A percentile compares a stretch with the other conserved stretches of the same genome.
Conservation (phyloP, 1,140 invertebrate genomes). For the Mizuhopecten yessoensis region DNA sequence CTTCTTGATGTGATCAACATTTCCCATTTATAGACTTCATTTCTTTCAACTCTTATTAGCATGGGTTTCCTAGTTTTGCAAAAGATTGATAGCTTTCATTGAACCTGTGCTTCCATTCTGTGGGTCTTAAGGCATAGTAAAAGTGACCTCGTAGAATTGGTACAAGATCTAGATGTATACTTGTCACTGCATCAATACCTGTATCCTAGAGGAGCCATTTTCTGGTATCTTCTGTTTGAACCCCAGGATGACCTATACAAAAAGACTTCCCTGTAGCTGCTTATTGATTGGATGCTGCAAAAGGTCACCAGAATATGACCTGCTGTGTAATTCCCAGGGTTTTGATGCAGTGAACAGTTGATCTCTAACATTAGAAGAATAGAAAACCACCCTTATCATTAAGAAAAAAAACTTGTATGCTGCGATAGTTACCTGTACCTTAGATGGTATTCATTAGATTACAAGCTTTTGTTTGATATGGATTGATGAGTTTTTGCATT, state of each 20-base stretch:
- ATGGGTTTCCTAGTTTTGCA: not conserved
- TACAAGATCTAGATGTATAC: not conserved
- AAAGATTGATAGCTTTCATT: not conserved
- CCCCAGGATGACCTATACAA: not conserved
- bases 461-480: conserved; percentile 26
- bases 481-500: conserved; percentile 7
- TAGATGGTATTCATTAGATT: not conserved
- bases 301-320: not conserved
- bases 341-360: not conserved
- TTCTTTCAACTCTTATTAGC: not conserved
- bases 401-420: not conserved
- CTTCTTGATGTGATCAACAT: not conserved
- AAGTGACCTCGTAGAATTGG: not conserved
- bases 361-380: conserved; percentile 17
- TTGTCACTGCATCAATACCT: not conserved
- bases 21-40: not conserved
- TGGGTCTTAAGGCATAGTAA: not conserved
- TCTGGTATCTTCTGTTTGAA: not conserved
- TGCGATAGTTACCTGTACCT: not conserved
- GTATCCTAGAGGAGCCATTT: not conserved
- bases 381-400: not conserved
- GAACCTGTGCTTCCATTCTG: not conserved
- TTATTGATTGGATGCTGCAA: conserved; percentile 18
- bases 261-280: not conserved
- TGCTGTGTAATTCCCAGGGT: not conserved